phyloP scores from a whole-genome alignment of 1,140 invertebrate genomes.

The Pseudomyrmex pallidus region DNA sequence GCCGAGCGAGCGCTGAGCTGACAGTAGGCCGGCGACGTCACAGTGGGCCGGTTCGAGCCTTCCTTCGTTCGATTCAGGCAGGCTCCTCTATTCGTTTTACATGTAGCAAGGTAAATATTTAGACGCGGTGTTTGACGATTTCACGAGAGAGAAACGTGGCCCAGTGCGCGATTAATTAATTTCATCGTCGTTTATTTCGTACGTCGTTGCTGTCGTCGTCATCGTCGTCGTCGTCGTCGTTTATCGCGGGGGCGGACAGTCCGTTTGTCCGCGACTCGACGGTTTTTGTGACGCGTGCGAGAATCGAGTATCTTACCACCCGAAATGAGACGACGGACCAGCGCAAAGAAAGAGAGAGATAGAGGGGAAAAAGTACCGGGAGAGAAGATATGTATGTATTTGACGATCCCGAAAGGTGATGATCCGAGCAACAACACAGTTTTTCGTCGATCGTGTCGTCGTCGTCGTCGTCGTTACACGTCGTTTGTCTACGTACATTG shows the following conservation, averaged over 20 bases:
- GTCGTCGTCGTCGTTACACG: conserved; percentile 46
- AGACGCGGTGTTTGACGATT: conserved; percentile 69
- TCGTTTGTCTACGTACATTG: conserved; percentile 12
- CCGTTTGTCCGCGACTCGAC: conserved; percentile 14
- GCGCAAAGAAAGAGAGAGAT: conserved; percentile 2
- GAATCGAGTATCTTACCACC: conserved; percentile 14
- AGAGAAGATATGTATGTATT: background rate
- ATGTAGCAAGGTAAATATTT: conserved; percentile 86
- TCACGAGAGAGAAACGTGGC: conserved; percentile 41
- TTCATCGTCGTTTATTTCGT: background rate
- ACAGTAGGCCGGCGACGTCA: conserved; percentile 86
- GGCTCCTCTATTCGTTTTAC: conserved; percentile 85
- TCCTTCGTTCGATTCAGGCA: conserved; percentile 85
- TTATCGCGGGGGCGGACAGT: conserved; percentile 39
- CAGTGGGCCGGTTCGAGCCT: conserved; percentile 85
- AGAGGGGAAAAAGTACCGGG: conserved; percentile 56
- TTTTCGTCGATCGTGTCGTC: conserved; percentile 39
- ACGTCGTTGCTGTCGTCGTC: background rate
- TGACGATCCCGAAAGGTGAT: background rate
- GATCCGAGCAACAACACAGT: conserved; percentile 14
- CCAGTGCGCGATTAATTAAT: conserved; percentile 60
- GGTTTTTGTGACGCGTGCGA: conserved; percentile 52
- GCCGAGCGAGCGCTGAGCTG: conserved; percentile 85
- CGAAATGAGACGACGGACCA: conserved; percentile 61
- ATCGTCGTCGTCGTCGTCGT: background rate